Percentiles rank a stretch among this genome's conserved stretches.
Conservation (phyloP, 2,113 vertebrate genomes). For the Malurus elegans region DNA sequence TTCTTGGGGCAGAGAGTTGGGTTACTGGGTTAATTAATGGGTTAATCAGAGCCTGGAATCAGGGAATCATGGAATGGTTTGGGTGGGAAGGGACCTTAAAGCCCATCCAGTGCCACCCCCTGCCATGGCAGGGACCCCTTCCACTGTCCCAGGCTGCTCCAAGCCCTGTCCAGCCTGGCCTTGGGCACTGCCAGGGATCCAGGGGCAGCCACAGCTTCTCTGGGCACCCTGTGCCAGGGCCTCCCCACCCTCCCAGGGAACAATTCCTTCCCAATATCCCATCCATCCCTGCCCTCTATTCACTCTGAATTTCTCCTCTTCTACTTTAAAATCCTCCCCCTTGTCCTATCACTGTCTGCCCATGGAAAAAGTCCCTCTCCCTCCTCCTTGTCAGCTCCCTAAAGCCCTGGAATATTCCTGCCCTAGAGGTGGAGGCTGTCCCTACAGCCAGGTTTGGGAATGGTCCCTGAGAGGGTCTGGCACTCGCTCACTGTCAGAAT, state of each 20-base stretch:
- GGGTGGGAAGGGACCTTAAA: not conserved
- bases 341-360: not conserved
- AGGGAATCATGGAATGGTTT: not conserved
- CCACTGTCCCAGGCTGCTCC: not conserved
- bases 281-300: fast-evolving
- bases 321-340: no score
- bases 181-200: not conserved
- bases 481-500: not conserved
- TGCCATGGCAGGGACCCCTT: not conserved
- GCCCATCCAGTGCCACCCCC: fast-evolving
- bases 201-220: not conserved
- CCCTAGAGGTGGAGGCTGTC: not conserved
- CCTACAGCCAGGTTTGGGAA: not conserved
- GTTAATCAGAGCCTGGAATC: not conserved
- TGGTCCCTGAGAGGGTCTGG: fast-evolving
- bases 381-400: not conserved
- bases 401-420: not conserved
- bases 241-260: not conserved
- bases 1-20: not conserved
- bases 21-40: not conserved
- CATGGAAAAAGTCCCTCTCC: not conserved
- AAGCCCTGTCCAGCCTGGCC: fast-evolving
- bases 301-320: not conserved
- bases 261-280: not conserved
- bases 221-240: not conserved